phyloP scores from a whole-genome alignment of 23 tunicate species.

The Aplidium turbinatum region DNA sequence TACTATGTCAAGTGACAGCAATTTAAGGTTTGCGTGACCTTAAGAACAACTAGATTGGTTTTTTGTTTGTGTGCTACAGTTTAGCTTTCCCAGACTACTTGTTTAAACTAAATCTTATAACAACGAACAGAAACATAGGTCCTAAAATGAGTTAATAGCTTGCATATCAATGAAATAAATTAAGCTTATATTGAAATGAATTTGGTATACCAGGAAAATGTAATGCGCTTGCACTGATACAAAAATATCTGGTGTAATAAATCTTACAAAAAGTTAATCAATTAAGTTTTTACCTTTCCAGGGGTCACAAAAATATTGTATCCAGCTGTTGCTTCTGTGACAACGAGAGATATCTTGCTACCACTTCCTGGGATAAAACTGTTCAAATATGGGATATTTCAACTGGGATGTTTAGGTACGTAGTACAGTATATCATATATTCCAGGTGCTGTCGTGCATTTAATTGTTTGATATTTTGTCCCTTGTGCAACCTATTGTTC shows the following conservation, averaged over 20 bases:
- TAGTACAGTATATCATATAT: not conserved
- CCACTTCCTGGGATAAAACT: slow-evolving; percentile 89
- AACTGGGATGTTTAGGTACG: slow-evolving; percentile 78
- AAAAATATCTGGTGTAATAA: not conserved
- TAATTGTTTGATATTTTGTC: too few species aligned
- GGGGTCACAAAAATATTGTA: slow-evolving; percentile 78
- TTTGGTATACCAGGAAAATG: not conserved
- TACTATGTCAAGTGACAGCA: too few species aligned
- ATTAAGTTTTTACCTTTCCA: slow-evolving; percentile 9
- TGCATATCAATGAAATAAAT: too few species aligned
- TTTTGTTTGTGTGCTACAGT: too few species aligned
- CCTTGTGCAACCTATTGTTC: too few species aligned
- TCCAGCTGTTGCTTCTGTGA: slow-evolving; percentile 80
- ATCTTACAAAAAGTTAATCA: not conserved
- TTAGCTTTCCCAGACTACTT: too few species aligned
- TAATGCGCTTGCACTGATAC: not conserved
- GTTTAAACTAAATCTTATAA: too few species aligned
- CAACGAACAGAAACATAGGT: too few species aligned
- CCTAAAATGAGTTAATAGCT: too few species aligned
- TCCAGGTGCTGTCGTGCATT: not conserved
- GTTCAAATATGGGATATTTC: slow-evolving; percentile 88
- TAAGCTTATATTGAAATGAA: too few species aligned
- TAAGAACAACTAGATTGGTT: too few species aligned
- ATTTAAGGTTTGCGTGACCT: too few species aligned
- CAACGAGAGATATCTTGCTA: slow-evolving; percentile 70